Evolutionary conservation across 2,888 invertebrate genomes (phyloP), one percentile per base, ranked within the genome.

Genomic region (Byasa hedistus): DNA sequence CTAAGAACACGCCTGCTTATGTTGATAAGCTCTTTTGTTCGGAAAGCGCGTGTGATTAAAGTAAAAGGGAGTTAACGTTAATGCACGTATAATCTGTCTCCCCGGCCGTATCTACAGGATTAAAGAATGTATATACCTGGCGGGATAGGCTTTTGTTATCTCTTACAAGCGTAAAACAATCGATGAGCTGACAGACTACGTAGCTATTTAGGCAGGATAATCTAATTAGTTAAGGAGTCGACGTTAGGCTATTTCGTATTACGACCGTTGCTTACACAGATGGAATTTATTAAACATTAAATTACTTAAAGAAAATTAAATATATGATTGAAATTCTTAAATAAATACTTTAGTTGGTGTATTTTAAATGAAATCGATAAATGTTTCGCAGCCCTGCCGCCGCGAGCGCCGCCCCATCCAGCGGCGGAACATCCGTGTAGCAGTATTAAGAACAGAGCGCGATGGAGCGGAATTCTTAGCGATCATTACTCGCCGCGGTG

Each of bases 381-480:
- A 32, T 1, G 32, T 32, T 32, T 32, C 8, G 10, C 10, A 10
- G 8, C 32, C 32, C 7, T 10, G 32, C 10, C 7, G 7, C 8
- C 32, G 8, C 8, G 10, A 10, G 32, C 7, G 32, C 8, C 39
- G 66, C 32, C 66, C 17, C 66, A 63, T 66, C 66, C 55, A 55
- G 58, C 24, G n/a, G 24, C 19, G n/a, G n/a, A 17, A 24, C 27
- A 8, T 62, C 62, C 32, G 21, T 7, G 66, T 81, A 10, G 19
- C 76, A 82, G 85, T 86, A 87, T 86, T 84, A 87, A 87, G 90
- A 90, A 86, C 87, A 76, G 82, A 72, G 81, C 73, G 82, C 85
- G 83, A 87, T 90, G 89, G 79, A 84, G 89, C 86, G 85, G 79
- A 82, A 86, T 85, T 89, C 90, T 91, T 90, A 84, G 86, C 84